Evolutionary conservation across 2,888 invertebrate species (phyloP), one percentile per base, ranked within the genome.

Genomic region (Anaspis maculata): DNA sequence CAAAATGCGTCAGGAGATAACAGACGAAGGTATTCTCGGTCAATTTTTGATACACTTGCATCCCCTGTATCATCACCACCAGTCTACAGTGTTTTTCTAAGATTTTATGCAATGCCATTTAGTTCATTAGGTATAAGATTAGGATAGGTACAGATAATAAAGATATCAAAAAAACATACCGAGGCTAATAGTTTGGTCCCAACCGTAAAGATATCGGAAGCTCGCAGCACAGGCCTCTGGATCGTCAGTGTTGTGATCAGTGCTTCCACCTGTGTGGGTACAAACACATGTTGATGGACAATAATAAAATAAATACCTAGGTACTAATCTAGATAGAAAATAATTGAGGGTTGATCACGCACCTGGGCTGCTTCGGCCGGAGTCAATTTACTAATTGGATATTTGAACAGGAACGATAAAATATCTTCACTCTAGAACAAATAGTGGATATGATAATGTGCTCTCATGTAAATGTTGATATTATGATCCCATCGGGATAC

Each of bases 201-300:
- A 23, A 59, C 44, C 2, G 51, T 55, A 30, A 59, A 54, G 15
- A 56, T 51, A 29, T 55, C 54, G 0, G 57, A 57, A 15, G 58
- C 58, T 32, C 43, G 49, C 3, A 59, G 32, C 11, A 49, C 42
- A 2, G 57, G 59, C 41, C 49, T 52, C 33, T 56, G 51, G 2
- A 52, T 41, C 9, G 48, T 46, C 4, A 57, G 29, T 6, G 57
- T 54, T 10, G 44, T 42, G 16, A 47, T 40, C 19, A 45, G 29
- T 25, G 45, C 41, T 39, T 49, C 47, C n/a, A 44, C 38, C 46
- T 48, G 13, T 21, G 39, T 35, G 3, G n/a, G n/a, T n/a, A n/a
- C n/a, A 12, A 25, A 10, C 5, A n/a, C 21, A 25, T 10, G 13
- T 15, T 24, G 15, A 32, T 15, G 10, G 15, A 23, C 15, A 34